Evolutionary conservation across 2,113 vertebrate species (phyloP).

Genomic region (Megaptera novaeangliae): DNA sequence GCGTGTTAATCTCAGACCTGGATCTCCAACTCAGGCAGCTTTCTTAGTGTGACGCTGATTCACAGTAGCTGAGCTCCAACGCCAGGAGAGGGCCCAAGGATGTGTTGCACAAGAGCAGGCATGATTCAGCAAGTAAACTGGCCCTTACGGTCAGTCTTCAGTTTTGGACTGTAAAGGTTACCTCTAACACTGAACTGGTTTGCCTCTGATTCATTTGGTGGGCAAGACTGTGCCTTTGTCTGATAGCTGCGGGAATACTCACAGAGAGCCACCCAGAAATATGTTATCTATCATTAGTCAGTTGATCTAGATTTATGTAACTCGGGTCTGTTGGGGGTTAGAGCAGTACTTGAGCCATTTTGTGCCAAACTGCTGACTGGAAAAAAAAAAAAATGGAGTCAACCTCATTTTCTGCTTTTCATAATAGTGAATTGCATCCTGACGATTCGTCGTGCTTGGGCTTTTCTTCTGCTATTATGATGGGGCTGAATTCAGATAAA

Average conservation of each 20-base stretch:
- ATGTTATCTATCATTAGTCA: neutral
- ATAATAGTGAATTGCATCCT: neutral
- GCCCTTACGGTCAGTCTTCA: neutral
- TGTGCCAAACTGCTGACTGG: neutral
- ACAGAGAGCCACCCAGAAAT: neutral
- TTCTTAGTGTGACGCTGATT: slow-evolving; percentile 5
- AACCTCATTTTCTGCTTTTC: slow-evolving; percentile 25
- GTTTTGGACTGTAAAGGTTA: neutral
- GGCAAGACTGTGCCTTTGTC: neutral
- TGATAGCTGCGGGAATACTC: neutral
- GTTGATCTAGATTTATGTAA: neutral
- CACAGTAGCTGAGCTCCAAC: neutral
- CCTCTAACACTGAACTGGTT: neutral
- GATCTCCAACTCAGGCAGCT: neutral
- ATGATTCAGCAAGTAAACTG: neutral
- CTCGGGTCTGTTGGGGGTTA: neutral
- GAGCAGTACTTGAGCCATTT: neutral
- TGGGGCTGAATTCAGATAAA: neutral
- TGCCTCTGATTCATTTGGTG: neutral
- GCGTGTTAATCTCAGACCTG: slow-evolving; percentile 16
- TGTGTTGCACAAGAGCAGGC: neutral
- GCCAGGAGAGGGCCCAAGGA: neutral
- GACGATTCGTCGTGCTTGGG: neutral
- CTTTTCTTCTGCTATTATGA: neutral
- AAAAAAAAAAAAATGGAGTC: neutral